Conservation (phyloP, 2,113 vertebrate species). For the Octodon degus region DNA sequence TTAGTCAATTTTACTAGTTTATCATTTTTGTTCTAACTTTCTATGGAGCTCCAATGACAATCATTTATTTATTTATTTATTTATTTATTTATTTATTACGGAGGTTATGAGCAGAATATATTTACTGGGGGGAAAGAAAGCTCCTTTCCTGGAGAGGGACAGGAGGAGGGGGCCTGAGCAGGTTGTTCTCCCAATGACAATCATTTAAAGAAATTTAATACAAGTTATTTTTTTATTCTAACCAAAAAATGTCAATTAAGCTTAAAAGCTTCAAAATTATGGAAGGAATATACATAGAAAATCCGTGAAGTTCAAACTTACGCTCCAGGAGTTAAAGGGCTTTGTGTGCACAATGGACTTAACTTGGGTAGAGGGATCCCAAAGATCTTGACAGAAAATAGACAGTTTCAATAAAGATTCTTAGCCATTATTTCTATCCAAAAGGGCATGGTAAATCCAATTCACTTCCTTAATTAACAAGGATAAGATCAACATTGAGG, state of each 20-base stretch:
- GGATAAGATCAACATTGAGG: conserved; percentile 82
- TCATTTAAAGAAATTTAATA: conserved; percentile 75
- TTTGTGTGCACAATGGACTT: conserved; percentile 73
- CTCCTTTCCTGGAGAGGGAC: too few species aligned
- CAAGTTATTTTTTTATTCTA: conserved; percentile 69
- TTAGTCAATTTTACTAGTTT: conserved; percentile 71
- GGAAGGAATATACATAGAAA: conserved; percentile 61
- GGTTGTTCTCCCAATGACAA: conserved; percentile 35
- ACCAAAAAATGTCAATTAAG: conserved; percentile 78
- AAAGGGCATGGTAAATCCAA: conserved; percentile 79
- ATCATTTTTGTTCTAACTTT: conserved; percentile 78
- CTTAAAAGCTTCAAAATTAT: conserved; percentile 76
- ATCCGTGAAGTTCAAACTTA: conserved; percentile 72
- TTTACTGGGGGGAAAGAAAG: too few species aligned
- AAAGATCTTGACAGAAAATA: conserved; percentile 65
- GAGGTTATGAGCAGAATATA: too few species aligned
- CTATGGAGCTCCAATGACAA: conserved; percentile 66
- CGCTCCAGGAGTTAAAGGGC: conserved; percentile 60
- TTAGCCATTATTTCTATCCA: conserved; percentile 80
- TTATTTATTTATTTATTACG: too few species aligned
- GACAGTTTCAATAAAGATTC: conserved; percentile 73
- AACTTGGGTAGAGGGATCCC: conserved; percentile 56
- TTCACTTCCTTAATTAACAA: conserved; percentile 85
- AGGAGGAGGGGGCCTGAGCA: too few species aligned
- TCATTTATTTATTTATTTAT: conserved; percentile 54